Conservation (phyloP, 1,140 invertebrate genomes). For the Drosophila lowei region DNA sequence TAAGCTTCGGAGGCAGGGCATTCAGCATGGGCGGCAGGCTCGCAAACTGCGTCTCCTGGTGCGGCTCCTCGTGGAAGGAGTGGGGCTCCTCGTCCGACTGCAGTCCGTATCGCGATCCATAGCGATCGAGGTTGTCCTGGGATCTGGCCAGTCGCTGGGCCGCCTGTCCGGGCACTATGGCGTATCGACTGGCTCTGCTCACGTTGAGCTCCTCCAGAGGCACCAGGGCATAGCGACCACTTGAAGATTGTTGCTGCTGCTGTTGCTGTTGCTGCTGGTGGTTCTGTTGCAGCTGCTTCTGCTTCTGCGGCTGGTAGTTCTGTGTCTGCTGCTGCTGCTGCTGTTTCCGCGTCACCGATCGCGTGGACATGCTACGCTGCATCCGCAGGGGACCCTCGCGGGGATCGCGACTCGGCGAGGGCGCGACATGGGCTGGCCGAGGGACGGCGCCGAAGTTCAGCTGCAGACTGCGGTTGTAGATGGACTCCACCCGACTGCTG, state of each 20-base stretch:
- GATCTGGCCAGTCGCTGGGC: constrained; percentile 66
- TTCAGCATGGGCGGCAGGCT: constrained; percentile 66
- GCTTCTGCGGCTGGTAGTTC: constrained; percentile 41
- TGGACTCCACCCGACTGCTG: constrained; percentile 56
- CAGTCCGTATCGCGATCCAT: constrained; percentile 54
- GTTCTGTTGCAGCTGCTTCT: constrained; percentile 41
- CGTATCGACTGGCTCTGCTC: constrained; percentile 54
- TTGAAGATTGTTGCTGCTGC: constrained; percentile 55
- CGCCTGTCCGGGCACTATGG: constrained; percentile 61
- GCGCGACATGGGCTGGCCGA: constrained; percentile 50
- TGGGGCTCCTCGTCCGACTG: constrained; percentile 70
- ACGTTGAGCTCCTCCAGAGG: constrained; percentile 83
- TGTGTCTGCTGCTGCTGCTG: constrained; percentile 51
- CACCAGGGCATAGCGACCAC: constrained; percentile 83
- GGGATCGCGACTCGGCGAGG: constrained; percentile 67
- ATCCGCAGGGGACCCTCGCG: constrained; percentile 82
- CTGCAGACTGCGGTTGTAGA: constrained; percentile 78
- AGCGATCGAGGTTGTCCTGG: constrained; percentile 74
- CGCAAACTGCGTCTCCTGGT: constrained; percentile 70
- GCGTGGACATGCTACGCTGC: constrained; percentile 80
- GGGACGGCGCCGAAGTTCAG: constrained; percentile 74
- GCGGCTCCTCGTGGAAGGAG: constrained; percentile 73
- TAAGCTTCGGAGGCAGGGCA: constrained; percentile 27
- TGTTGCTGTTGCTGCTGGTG: constrained; percentile 22
- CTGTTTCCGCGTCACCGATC: constrained; percentile 74